Evolutionary conservation across 1,140 invertebrate species (phyloP), one percentile per base, ranked within the genome.

Genomic region (Drosophila paulistorum): DNA sequence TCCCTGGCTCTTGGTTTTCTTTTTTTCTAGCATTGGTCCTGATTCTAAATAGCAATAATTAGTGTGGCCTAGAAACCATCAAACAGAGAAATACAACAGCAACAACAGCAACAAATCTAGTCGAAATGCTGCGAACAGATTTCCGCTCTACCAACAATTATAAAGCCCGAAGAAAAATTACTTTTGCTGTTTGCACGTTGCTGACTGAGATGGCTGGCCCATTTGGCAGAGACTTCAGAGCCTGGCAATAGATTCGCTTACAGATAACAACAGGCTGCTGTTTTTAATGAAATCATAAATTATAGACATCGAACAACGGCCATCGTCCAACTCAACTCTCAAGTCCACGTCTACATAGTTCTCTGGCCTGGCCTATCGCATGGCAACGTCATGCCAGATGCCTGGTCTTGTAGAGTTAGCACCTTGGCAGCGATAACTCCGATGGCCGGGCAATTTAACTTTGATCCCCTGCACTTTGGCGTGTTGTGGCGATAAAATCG

Each of bases 251-350:
- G 86, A 90, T 90, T 87, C 82, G 82, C 74, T 78, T 74, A 74
- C 73, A 80, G 86, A 90, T 90, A 90, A 77, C 80, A 74, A 79
- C 73, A 79, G 79, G 87, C 83, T 86, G 83, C 87, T 85, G 86
- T 86, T 90, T 59, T 90, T 90, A 90, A 90, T 90, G 86, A 90
- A 90, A 90, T 90, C 86, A 90, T 90, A 90, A 90, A 90, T 90
- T 83, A 90, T 79, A 72, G 77, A 87, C 83, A 84, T 84, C 77
- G 81, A 83, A 79, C 79, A 63, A 72, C 70, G 62, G 17, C 45
- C 45, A 48, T 14, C 14, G 45, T 48, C 55, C 33, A 17, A 37
- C 30, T 35, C 55, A 35, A 58, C 11, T 39, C 37, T 37, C 37
- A 39, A 11, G 75, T 48, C 75, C 82, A 82, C 87, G 82, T 87